Base-by-base conservation (phyloP, 2,888 invertebrate genomes). In the Altica lythri region DNA sequence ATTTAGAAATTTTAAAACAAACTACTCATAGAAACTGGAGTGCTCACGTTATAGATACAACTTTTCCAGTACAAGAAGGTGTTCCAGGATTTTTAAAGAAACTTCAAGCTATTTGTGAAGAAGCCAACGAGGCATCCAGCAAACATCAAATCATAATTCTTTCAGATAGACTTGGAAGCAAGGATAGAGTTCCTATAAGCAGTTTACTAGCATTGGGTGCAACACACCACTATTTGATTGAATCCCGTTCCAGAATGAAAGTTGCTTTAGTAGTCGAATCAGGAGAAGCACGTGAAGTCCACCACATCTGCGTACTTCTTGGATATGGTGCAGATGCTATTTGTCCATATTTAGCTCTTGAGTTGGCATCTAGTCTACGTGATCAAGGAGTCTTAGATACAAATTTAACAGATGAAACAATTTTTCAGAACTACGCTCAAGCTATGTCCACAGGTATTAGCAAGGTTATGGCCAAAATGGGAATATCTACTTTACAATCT, bases 381-480 rank as follows among this genome's bases (percentile, higher is more conserved):
- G 86, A 88, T 66, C 92, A 96, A 77, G 90, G 90, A 32, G 85
- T 96, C 5, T 77, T 99, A 19, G 91, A 92, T 65, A 80, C 84
- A 0, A 79, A 81, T 2, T 79, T 91, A 2, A 85, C 86, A 0
- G 94, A 97, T 73, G 85, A 88, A 4, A 83, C 86, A 49, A 88
- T 97, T 62, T 95, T 88, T 76, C 78, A 81, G 54, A 90, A 95
- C 64, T 99, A 96, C 77, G 86, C 93, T 32, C 88, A 89, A 62
- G 95, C 97, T 30, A 74, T 75, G 69, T 70, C 72, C 53, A 77
- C 76, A n/a, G 77, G 76, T 22, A 72, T 75, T 47, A 74, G 69
- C 43, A 95, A 95, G 77, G 93, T 85, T 0, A 99, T 99, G 98
- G 98, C 99, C 3, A 99, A 99, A 77, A 99, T 99, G 99, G 99